These are phyloP conservation scores for Tupiocoris notatus DNA, from an alignment of 2,888 invertebrate genomes.

Conservation along the genomic window DNA sequence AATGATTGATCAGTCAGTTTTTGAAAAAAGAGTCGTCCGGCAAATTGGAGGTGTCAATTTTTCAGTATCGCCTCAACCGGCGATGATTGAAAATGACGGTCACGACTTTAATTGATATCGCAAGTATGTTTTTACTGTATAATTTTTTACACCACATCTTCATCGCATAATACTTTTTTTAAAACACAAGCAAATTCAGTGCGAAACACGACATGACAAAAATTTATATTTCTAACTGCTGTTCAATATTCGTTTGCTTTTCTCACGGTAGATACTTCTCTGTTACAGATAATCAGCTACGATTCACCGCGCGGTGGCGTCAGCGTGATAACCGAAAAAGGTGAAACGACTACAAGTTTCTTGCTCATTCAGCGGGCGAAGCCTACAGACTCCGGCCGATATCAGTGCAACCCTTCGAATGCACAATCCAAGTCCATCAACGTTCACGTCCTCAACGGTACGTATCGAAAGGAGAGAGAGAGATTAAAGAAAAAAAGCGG, in stretches of 20 bases:
- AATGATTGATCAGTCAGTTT: background rate
- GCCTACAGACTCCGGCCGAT: slow-evolving; percentile 84
- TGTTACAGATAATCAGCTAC: slow-evolving; percentile 85
- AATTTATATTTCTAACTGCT: too few relatives aligned
- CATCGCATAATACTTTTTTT: too few relatives aligned
- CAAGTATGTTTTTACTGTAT: too few relatives aligned
- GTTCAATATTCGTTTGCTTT: background rate
- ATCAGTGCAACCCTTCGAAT: slow-evolving; percentile 92
- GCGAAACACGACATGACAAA: too few relatives aligned
- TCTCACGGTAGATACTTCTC: background rate
- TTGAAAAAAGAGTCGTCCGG: background rate
- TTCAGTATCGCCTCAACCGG: too few relatives aligned
- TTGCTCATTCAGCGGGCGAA: slow-evolving; percentile 83
- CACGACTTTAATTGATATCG: too few relatives aligned
- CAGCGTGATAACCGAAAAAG: slow-evolving; percentile 86
- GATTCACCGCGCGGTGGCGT: slow-evolving; percentile 88
- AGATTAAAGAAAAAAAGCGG: too few relatives aligned
- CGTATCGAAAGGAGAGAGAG: too few relatives aligned
- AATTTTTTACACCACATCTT: too few relatives aligned
- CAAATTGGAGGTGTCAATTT: background rate
- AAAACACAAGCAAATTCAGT: too few relatives aligned
- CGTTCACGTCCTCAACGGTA: slow-evolving; percentile 91
- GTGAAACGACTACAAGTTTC: slow-evolving; percentile 86
- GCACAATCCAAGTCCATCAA: slow-evolving; percentile 86
- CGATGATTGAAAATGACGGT: too few relatives aligned